phyloP scores from a whole-genome alignment of 1,140 invertebrate species.

The Adelges cooleyi region DNA sequence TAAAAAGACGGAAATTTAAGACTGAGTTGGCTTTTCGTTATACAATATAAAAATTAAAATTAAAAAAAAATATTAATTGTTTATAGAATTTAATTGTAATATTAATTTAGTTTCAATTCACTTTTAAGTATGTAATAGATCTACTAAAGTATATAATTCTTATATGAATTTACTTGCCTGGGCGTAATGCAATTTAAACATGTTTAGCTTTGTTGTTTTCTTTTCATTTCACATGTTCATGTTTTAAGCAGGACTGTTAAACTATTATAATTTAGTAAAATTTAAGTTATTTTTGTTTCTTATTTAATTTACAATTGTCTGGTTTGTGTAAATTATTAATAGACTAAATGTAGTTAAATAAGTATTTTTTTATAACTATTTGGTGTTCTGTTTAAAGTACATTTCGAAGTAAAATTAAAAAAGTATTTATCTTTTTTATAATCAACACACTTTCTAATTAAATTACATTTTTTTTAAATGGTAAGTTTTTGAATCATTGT shows the following conservation, averaged over 20 bases:
- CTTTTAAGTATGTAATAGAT: slow-evolving; percentile 11
- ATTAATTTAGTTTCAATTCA: slow-evolving; percentile 19
- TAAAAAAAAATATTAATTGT: slow-evolving; percentile 9
- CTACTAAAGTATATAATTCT: slow-evolving; percentile 8
- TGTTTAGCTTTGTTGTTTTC: slow-evolving; percentile 5
- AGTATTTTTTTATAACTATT: too few species aligned
- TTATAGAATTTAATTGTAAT: slow-evolving; percentile 8
- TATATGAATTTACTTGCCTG: slow-evolving; percentile 16
- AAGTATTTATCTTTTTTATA: too few species aligned
- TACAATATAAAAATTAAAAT: not conserved
- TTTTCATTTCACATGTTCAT: slow-evolving; percentile 2
- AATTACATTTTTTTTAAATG: too few species aligned
- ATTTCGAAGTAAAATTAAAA: too few species aligned
- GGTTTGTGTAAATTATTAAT: too few species aligned
- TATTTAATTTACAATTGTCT: too few species aligned
- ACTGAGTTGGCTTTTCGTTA: slow-evolving; percentile 26
- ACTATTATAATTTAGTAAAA: too few species aligned
- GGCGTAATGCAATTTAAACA: slow-evolving; percentile 24
- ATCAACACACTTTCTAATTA: too few species aligned
- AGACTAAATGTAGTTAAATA: too few species aligned
- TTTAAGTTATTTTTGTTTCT: too few species aligned
- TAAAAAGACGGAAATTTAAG: slow-evolving; percentile 21
- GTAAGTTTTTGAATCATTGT: slow-evolving; percentile 25
- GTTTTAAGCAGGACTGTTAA: not conserved
- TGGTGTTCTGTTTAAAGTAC: too few species aligned